A percentile compares a stretch with the other conserved stretches of the same genome.
These are phyloP conservation scores for Platysteira castanea DNA, from an alignment of 2,113 vertebrate species.

Conservation along the genomic window DNA sequence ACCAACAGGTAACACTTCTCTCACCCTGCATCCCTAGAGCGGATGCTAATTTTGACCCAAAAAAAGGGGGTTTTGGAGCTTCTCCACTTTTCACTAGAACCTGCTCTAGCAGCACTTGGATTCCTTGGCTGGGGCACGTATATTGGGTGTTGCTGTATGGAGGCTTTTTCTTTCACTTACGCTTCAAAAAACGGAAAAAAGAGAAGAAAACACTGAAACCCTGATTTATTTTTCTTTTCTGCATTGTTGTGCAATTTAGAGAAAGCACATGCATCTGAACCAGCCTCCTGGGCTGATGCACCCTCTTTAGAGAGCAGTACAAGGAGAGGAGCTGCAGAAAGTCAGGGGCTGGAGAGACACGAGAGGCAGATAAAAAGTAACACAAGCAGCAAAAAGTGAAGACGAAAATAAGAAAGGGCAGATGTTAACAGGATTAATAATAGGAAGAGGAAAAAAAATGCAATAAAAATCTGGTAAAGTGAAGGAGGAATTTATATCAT, in stretches of 20 bases:
- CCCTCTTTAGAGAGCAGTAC: not conserved
- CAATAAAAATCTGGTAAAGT: not conserved
- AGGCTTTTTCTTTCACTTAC: not conserved
- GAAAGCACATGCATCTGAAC: not conserved
- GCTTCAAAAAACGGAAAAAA: not conserved
- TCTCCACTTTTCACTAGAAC: not conserved
- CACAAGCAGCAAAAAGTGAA: not conserved
- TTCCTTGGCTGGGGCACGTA: not conserved
- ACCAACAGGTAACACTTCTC: not conserved
- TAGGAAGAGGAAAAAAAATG: rapidly evolving
- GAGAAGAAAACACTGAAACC: not conserved
- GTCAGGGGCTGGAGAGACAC: not conserved
- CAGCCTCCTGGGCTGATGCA: not conserved
- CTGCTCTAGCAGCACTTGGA: not conserved
- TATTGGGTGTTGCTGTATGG: not conserved
- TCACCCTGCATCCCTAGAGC: not conserved
- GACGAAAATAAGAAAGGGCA: not conserved
- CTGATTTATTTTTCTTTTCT: not conserved
- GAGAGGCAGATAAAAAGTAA: not conserved
- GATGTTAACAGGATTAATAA: not conserved
- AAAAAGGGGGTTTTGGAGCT: not conserved
- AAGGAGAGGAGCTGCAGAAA: not conserved
- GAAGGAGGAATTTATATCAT: not conserved
- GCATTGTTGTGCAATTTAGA: not conserved
- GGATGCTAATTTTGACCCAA: not conserved